These are phyloP conservation scores for Tetramorium bicarinatum DNA, from an alignment of 2,888 invertebrate species.

Conservation along the genomic window DNA sequence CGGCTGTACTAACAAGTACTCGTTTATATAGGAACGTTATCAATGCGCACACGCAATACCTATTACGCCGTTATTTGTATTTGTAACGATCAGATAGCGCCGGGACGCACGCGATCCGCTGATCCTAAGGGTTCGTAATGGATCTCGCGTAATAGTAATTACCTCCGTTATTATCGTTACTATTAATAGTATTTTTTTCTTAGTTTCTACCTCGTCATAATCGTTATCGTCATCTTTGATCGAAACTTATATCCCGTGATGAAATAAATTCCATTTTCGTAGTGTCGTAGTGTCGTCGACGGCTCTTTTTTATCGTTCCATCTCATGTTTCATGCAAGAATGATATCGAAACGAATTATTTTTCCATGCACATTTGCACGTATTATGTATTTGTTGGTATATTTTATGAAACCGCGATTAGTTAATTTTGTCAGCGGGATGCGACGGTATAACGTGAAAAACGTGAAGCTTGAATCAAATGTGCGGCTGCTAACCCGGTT, in stretches of 20 bases:
- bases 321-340: not conserved
- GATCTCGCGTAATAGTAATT: conserved; percentile 49
- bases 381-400: not conserved
- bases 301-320: not conserved
- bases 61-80: conserved; percentile 58
- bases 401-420: not conserved
- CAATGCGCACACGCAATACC: conserved; percentile 56
- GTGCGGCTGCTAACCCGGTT: conserved; percentile 41
- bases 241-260: conserved; percentile 14
- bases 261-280: not conserved
- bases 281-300: not conserved
- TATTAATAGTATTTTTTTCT: conserved; percentile 47
- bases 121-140: conserved; percentile 51
- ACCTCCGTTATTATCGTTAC: conserved; percentile 48
- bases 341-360: not conserved
- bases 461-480: conserved; percentile 24
- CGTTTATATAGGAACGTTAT: conserved; percentile 54
- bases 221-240: conserved; percentile 44
- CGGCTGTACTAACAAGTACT: conserved; percentile 54
- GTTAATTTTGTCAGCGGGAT: not conserved
- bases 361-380: not conserved
- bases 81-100: conserved; percentile 56
- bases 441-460: conserved; percentile 15
- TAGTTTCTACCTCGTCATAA: conserved; percentile 4
- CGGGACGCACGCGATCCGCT: conserved; percentile 52